Evolutionary conservation across 1,140 invertebrate species (phyloP).

Genomic region (Cepaea nemoralis): DNA sequence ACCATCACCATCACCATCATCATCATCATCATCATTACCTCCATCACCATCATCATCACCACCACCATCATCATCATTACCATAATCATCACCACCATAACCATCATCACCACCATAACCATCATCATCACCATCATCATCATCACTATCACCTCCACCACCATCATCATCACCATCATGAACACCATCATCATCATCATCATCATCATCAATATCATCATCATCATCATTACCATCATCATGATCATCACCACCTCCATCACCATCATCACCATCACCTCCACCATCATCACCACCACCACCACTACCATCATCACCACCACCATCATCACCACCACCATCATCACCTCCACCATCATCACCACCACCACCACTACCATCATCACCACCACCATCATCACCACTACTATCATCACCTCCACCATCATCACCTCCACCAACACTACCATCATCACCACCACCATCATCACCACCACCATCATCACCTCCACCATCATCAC

Average conservation of each 20-base stretch:
- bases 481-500: too few relatives aligned
- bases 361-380: conserved; percentile 8
- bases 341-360: conserved; percentile 5
- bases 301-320: conserved; percentile 5
- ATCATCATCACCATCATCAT: conserved; percentile 23
- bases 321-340: conserved; percentile 14
- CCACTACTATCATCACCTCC: too few relatives aligned
- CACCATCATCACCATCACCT: conserved; percentile 34
- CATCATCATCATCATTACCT: conserved; percentile 14
- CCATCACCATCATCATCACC: conserved; percentile 15
- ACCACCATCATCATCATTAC: conserved; percentile 23
- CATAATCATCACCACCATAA: conserved; percentile 16
- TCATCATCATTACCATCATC: conserved; percentile 26
- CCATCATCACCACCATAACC: conserved; percentile 18
- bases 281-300: conserved; percentile 24
- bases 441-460: too few relatives aligned
- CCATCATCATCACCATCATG: conserved; percentile 28
- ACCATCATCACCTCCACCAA: too few relatives aligned
- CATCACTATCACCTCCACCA: conserved; percentile 30
- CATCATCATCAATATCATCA: conserved; percentile 8
- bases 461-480: too few relatives aligned
- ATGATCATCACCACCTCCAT: conserved; percentile 25
- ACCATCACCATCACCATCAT: conserved; percentile 8
- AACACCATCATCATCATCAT: conserved; percentile 24
- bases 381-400: conserved; percentile 23